Evolutionary conservation across 2,888 invertebrate species (phyloP), one percentile per base, ranked within the genome.

Genomic region (Antitype chi): DNA sequence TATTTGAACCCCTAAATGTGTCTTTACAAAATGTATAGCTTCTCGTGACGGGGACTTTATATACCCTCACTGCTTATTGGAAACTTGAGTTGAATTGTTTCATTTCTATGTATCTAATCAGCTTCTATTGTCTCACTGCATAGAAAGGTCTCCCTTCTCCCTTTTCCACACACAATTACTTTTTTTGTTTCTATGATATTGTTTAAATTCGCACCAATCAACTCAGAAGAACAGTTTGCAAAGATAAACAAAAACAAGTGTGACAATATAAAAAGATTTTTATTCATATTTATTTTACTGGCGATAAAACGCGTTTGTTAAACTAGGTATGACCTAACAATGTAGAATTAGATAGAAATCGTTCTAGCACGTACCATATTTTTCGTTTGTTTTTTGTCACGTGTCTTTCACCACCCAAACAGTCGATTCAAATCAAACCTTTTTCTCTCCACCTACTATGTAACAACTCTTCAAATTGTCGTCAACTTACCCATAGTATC

Each of bases 401-500:
- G n/a, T 3, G 1, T 11, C 9, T 9, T 43, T 64, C 7, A 20
- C 20, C 25, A 71, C 6, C 2, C 0, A 28, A 28, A n/a, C 28
- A 55, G 17, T n/a, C 4, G 7, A 43, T 55, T 32, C 6, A 25
- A 73, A 25, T 59, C 15, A 47, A 69, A n/a, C 20, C 5, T 17
- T 25, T 13, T 20, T 38, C 1, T 55, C 17, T 52, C 9, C 25
- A 13, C 23, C 25, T 13, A 0, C 4, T 28, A 57, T 49, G 20
- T 38, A 76, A 17, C 43, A 52, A 25, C 15, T 23, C 17, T 11
- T 15, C 5, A 17, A 75, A 28, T 2, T 8, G 4, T 53, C 0
- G 1, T 63, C 0, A 60, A 89, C 93, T 94, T 80, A 96, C 96
- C 96, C 96, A 96, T 96, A 52, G 96, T 92, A 74, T 96, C 96